Evolutionary conservation across 2,888 invertebrate genomes (phyloP), one percentile per base, ranked within the genome.

Genomic region (Gandaritis pyraliata): DNA sequence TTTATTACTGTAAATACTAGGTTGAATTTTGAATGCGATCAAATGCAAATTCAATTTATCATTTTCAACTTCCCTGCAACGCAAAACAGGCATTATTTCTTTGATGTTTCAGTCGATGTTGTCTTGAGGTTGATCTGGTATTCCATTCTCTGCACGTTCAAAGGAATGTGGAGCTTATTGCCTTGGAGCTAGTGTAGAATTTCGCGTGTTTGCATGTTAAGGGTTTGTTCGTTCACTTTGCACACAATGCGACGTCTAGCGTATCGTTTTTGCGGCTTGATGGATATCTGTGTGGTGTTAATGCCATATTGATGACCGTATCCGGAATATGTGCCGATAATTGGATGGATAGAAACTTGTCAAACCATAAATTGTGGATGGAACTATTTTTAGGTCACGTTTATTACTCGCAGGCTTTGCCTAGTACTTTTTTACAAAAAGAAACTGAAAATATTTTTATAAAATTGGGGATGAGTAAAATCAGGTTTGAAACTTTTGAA

Each of bases 241-340:
- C 88, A 88, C 83, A 88, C 87, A 88, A 87, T 87, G 85, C 82
- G 78, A 75, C 75, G 81, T 77, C 77, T 78, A 73, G 76, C 79
- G 77, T 76, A 65, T 70, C 75, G 80, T 86, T 87, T 86, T 87
- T 85, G 81, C 76, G 59, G 69, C 69, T 75, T 85, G 85, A 83
- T 83, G 78, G 77, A 86, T 86, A 81, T 75, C 71, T 73, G 73
- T 69, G 72, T 71, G 77, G 76, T 77, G 81, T 80, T 85, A 85
- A 85, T 79, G 77, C 75, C 74, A 70, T 80, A 82, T 82, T 81
- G 80, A 82, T 81, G 76, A 74, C 74, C 58, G 71, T 68, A 68
- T 74, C 65, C 39, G 58, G 39, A 61, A 59, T 61, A 62, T 66
- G 59, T 52, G 65, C 53, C 46, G 64, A 65, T 71, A 70, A 72